Percentiles rank a stretch among this genome's conserved stretches.
Conservation (phyloP, 1,140 invertebrate species). For the Drosophila orosa region DNA sequence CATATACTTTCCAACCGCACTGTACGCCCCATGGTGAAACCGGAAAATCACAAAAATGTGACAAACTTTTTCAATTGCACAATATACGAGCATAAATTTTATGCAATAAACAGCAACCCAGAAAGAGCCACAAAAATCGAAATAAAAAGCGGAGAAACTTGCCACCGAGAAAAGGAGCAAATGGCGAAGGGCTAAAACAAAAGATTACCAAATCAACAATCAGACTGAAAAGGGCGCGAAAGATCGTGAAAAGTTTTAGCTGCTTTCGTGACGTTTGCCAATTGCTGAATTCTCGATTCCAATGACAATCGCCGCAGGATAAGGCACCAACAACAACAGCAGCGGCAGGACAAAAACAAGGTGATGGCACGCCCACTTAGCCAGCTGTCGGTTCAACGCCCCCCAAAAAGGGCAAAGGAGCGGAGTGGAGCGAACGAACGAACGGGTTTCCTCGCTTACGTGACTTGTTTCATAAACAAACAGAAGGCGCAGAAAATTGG, state of each 20-base stretch:
- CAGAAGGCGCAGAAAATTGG: conserved; percentile 73
- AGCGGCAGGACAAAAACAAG: conserved; percentile 34
- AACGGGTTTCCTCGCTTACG: conserved; percentile 63
- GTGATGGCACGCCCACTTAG: conserved; percentile 74
- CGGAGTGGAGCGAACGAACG: conserved; percentile 14
- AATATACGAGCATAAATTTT: conserved; percentile 68
- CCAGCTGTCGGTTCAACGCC: conserved; percentile 69
- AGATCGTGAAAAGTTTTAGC: conserved; percentile 56
- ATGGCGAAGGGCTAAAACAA: conserved; percentile 29
- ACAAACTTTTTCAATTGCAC: conserved; percentile 69
- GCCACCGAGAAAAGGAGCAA: conserved; percentile 38
- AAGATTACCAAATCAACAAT: conserved; percentile 56
- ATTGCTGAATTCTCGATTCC: conserved; percentile 80
- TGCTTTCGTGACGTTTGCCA: conserved; percentile 76
- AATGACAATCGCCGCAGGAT: conserved; percentile 66
- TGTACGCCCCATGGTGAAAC: conserved; percentile 5
- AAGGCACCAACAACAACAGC: conserved; percentile 16
- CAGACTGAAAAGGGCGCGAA: conserved; percentile 31
- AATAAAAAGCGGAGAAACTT: conserved; percentile 24
- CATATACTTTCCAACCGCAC: neutral
- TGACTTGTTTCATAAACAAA: conserved; percentile 82
- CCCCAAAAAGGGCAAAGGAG: conserved; percentile 51
- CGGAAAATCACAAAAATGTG: conserved; percentile 47
- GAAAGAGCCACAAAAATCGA: conserved; percentile 26
- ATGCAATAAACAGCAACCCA: conserved; percentile 63